Evolutionary conservation across 1,140 invertebrate species (phyloP).

Genomic region (Procambarus clarkii): DNA sequence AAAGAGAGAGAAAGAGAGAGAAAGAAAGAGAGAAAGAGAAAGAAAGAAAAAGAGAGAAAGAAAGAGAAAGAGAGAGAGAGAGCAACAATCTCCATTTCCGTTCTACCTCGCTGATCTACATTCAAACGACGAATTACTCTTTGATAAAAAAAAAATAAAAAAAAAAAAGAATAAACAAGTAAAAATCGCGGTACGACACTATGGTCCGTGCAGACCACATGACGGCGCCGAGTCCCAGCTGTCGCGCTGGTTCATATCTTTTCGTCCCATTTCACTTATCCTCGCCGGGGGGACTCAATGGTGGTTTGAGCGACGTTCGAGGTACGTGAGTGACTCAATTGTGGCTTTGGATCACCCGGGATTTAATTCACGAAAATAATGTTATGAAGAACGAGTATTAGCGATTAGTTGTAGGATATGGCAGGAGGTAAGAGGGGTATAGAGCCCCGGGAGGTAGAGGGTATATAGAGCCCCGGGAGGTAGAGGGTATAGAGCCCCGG

Average conservation of each 20-base stretch:
- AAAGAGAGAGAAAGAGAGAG: no score
- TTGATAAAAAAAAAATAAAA: not conserved
- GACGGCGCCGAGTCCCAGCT: not conserved
- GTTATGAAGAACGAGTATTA: not conserved
- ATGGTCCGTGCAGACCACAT: slow-evolving; percentile 12
- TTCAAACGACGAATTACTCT: not conserved
- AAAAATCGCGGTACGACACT: not conserved
- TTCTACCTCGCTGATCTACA: not conserved
- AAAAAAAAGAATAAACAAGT: not conserved
- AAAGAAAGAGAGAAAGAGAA: not conserved
- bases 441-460: no score
- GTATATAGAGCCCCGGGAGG: no score
- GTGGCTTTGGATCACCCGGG: not conserved
- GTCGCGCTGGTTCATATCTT: not conserved
- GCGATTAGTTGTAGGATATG: not conserved
- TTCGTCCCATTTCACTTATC: not conserved
- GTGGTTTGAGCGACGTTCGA: no score
- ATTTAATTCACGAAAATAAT: slow-evolving; percentile 5
- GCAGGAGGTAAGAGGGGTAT: no score
- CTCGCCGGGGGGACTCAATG: not conserved
- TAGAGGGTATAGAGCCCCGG: no score
- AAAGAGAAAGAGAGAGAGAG: not conserved
- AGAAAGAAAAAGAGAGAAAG: not conserved
- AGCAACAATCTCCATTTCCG: not conserved
- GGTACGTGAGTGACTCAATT: no score